Evolutionary conservation across 2,797 vertebrate species (phyloP).

Genomic region (Alosa sapidissima): DNA sequence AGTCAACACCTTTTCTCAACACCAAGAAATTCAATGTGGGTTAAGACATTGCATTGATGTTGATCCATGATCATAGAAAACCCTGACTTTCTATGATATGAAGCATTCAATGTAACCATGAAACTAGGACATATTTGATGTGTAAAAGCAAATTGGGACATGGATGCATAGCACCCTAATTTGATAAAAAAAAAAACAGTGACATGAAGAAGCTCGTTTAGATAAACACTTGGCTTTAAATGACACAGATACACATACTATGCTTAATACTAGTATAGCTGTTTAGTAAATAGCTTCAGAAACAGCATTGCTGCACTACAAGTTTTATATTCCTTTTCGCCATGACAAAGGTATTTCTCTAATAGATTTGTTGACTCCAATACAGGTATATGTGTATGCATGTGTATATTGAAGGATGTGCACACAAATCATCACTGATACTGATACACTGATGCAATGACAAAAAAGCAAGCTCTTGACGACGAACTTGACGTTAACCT

Average conservation of each 20-base stretch:
- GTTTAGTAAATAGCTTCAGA: not conserved
- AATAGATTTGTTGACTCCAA: not conserved
- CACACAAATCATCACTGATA: not conserved
- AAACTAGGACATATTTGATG: not conserved
- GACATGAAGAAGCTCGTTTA: not conserved
- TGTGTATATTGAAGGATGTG: not conserved
- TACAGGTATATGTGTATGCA: not conserved
- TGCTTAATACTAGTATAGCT: not conserved
- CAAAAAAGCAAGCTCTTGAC: not conserved
- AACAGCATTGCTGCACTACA: not conserved
- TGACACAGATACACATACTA: not conserved
- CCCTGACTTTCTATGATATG: not conserved
- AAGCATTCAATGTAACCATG: not conserved
- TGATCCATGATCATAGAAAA: not conserved
- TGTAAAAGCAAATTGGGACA: not conserved
- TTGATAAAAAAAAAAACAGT: not conserved
- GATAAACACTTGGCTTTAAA: not conserved
- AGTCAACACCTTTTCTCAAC: not conserved
- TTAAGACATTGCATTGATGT: not conserved
- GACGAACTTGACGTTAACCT: conserved; percentile 3
- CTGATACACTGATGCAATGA: not conserved
- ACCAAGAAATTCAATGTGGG: not conserved
- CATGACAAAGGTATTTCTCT: not conserved
- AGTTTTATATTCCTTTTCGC: not conserved
- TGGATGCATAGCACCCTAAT: not conserved